phyloP scores from a whole-genome alignment of 2,797 vertebrate genomes.

The Thalassophryne amazonica region DNA sequence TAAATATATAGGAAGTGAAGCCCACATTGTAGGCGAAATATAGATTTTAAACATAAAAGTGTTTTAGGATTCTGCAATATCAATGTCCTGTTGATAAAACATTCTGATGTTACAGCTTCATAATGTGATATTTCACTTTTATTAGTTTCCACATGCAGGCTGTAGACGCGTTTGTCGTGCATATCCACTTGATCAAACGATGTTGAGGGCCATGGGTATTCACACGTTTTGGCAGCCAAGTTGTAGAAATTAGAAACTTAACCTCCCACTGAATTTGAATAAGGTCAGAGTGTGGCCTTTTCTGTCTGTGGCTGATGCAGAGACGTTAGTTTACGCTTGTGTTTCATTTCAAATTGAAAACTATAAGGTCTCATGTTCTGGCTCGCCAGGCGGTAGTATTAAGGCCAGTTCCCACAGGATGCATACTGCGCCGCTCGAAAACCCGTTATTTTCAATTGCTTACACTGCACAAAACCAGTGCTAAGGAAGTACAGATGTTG shows the following conservation, averaged over 20 bases:
- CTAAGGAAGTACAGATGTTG: no score
- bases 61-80: neutral
- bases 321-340: no score
- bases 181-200: slow-evolving; percentile 10
- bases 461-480: no score
- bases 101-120: slow-evolving; percentile 21
- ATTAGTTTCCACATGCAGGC: slow-evolving; percentile 33
- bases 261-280: slow-evolving; percentile 49
- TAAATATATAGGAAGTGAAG: slow-evolving; percentile 15
- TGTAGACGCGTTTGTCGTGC: slow-evolving; percentile 7
- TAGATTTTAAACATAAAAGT: slow-evolving; percentile 2
- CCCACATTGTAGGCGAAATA: slow-evolving; percentile 29
- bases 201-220: slow-evolving; percentile 37
- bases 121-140: slow-evolving; percentile 22
- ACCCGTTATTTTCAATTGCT: no score
- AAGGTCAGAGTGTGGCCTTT: slow-evolving; percentile 47
- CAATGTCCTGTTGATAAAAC: slow-evolving; percentile 1
- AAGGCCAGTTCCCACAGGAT: no score
- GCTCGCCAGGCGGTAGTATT: no score
- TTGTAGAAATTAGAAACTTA: slow-evolving; percentile 34
- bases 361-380: no score
- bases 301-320: no score
- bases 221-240: slow-evolving; percentile 6
- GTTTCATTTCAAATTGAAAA: no score
- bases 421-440: no score